These are phyloP conservation scores for Argyrosomus regius DNA, from an alignment of 2,797 vertebrate species.

Conservation along the genomic window DNA sequence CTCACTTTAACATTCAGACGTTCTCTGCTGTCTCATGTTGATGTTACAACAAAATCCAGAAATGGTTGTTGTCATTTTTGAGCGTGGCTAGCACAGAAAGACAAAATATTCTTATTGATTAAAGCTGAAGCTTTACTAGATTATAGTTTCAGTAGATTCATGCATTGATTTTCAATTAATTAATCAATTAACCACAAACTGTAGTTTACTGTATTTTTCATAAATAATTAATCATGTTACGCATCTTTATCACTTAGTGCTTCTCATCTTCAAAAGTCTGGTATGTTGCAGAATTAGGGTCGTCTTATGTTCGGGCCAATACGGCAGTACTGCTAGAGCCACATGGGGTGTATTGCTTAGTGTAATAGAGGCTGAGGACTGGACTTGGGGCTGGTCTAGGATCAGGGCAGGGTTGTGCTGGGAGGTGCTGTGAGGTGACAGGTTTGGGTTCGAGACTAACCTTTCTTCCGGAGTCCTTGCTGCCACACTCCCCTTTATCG, in stretches of 20 bases:
- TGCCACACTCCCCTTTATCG: slow-evolving; percentile 99
- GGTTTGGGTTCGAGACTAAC: slow-evolving; percentile 89
- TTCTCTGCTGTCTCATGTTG: not conserved
- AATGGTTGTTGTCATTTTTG: too few relatives aligned
- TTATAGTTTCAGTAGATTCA: not conserved
- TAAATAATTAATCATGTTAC: not conserved
- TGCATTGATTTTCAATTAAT: not conserved
- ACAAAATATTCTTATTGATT: slow-evolving; percentile 1
- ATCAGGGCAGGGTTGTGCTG: slow-evolving; percentile 66
- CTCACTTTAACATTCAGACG: not conserved
- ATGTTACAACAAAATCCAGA: not conserved
- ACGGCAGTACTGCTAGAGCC: slow-evolving; percentile 15
- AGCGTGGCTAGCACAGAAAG: too few relatives aligned
- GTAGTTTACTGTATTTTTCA: not conserved
- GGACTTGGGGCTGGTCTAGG: slow-evolving; percentile 65
- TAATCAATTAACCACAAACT: not conserved
- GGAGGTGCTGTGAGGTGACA: slow-evolving; percentile 83
- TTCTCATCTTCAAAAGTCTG: not conserved
- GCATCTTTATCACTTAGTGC: too few relatives aligned
- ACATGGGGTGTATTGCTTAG: slow-evolving; percentile 27
- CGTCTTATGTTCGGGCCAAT: slow-evolving; percentile 66
- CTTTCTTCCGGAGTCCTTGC: slow-evolving; percentile 99
- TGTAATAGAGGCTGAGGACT: slow-evolving; percentile 45
- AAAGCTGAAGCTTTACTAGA: not conserved
- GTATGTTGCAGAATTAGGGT: not conserved